Percentiles rank a stretch among this genome's conserved stretches.
Conservation (phyloP, 2,113 vertebrate species). For the Brachyistius frenatus region DNA sequence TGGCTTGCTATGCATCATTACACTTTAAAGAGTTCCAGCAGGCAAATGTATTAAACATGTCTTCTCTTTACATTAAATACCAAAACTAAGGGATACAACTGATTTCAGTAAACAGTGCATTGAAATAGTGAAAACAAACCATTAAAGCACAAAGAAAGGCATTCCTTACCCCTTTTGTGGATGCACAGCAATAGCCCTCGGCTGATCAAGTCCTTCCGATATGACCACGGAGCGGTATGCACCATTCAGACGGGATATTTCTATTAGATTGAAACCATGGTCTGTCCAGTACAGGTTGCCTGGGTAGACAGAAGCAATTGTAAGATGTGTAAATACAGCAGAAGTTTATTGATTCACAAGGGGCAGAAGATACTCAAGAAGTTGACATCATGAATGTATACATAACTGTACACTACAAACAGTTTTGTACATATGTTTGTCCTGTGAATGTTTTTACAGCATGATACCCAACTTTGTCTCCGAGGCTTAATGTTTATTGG, state of each 20-base stretch:
- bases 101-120: background rate
- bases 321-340: background rate
- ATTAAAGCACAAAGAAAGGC: background rate
- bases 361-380: background rate
- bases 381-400: background rate
- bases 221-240: slow-evolving; percentile 95
- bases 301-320: slow-evolving; percentile 64
- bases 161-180: slow-evolving; percentile 89
- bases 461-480: background rate
- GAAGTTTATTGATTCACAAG: background rate
- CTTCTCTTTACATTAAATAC: background rate
- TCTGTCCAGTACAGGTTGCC: slow-evolving; percentile 99
- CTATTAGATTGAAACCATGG: slow-evolving; percentile 97
- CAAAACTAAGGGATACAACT: background rate
- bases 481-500: background rate
- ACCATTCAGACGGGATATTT: slow-evolving; percentile 94
- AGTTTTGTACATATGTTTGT: background rate
- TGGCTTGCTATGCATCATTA: no score
- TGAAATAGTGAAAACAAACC: background rate
- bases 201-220: slow-evolving; percentile 95
- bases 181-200: slow-evolving; percentile 93
- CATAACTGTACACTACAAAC: background rate
- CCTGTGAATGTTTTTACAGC: slow-evolving; percentile 3
- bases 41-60: background rate
- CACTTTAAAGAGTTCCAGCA: background rate